Evolutionary conservation across 1,140 invertebrate genomes (phyloP), one percentile per base, ranked within the genome.

Genomic region (Chironomus striatipennis): DNA sequence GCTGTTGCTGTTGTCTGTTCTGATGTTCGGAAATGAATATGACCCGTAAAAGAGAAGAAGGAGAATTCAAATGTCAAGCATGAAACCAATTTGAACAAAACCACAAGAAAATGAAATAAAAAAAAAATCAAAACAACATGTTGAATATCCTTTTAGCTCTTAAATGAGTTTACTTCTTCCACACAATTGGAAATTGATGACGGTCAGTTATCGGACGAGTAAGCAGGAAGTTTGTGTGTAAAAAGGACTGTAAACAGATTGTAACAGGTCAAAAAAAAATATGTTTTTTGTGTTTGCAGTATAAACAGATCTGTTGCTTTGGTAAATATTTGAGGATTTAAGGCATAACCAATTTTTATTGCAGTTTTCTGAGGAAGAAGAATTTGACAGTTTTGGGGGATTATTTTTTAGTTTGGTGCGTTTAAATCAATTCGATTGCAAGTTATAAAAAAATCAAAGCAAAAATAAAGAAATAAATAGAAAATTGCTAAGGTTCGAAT

Each of bases 81-180:
- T 34, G 20, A 70, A 70, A 70, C 65, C 18, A 70, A 20, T 70
- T 70, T 70, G 20, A 70, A 18, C 65, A 18, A 70, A 70, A 70
- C 65, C 65, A 70, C 65, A 70, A 47, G 8, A 43, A 43, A 43
- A 6, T 7, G 42, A 47, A 8, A 47, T 8, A 47, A 47, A 47
- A 47, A 57, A 47, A 57, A 70, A 70, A 70, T 70, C 65, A 70
- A 70, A 70, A 70, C 65, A 70, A 70, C 65, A 70, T 70, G 65
- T 70, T 70, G 65, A 70, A 70, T 70, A 70, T 70, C 65, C 65
- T 70, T 70, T 9, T 20, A 4, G 18, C 65, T 20, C 65, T 20
- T 6, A 57, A 57, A 57, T 7, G 10, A 57, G 47, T 57, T 20
- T 70, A 18, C 65, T 20, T 70, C 17, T 21, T 20, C 17, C 18